Base-by-base conservation (phyloP, 2,888 invertebrate species). In the Adelphocoris suturalis region DNA sequence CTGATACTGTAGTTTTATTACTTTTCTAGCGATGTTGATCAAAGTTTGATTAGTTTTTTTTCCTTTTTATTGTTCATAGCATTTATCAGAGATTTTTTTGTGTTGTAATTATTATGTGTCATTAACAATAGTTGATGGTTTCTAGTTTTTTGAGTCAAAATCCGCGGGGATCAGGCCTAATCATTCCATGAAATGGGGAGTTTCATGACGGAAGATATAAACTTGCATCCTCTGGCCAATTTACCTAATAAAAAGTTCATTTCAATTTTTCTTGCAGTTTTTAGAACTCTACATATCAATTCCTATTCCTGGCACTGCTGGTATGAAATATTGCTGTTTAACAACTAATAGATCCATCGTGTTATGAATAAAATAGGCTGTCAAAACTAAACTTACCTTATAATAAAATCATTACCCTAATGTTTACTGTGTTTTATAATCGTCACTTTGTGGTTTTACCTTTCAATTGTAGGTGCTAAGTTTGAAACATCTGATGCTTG, bases 251-350 rank as follows among this genome's bases (percentile, higher is more conserved):
- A 37, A 37, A 37, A 37, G 37, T 37, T 37, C 37, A 37, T 37
- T 37, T 37, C 37, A 37, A 37, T 37, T 5, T 68, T 68, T 23
- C 23, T 68, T 27, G 7, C 68, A 19, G 5, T 68, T 23, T 23
- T 23, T 23, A 23, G 68, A 68, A 68, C 23, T 23, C 19, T 12
- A 68, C 68, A 68, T 68, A 68, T 68, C 68, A 68, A 68, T 5
- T 68, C 68, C 68, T 23, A 61, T 23, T 68, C 68, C 68, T 68
- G 68, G 23, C 68, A 68, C 9, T 68, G 68, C 68, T 68, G 68
- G 23, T 23, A 61, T 61, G n/a, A 23, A 68, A 68, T 68, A 68
- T 68, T 68, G 23, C 68, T 68, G 27, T 68, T 68, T 9, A 23
- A 68, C 4, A 19, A 68, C 23, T 68, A 68, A 68, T 68, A 23